Conservation (phyloP, 2,113 vertebrate genomes). For the Daubentonia madagascariensis region DNA sequence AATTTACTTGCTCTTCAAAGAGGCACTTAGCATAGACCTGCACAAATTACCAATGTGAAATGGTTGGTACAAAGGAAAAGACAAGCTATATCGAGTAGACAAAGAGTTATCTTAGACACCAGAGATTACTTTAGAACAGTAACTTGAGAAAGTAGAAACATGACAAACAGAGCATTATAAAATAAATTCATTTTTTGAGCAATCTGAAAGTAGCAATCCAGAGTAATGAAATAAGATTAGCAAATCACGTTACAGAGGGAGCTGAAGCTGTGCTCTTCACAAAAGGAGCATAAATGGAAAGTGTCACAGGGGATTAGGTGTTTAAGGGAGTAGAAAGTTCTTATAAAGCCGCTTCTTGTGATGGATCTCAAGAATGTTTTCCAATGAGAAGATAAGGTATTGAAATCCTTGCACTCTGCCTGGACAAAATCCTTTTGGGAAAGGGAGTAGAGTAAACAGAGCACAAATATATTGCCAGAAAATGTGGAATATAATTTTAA, state of each 20-base stretch:
- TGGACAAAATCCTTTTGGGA: neutral
- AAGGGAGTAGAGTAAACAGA: neutral
- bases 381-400: neutral
- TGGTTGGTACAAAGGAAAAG: slow-evolving; percentile 17
- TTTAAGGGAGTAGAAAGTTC: slow-evolving; percentile 22
- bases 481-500: neutral
- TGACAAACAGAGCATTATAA: neutral
- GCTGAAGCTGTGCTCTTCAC: neutral
- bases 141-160: neutral
- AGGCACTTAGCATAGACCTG: neutral
- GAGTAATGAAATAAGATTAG: slow-evolving; percentile 9
- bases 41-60: slow-evolving; percentile 50
- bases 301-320: neutral
- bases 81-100: neutral
- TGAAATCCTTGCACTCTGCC: neutral
- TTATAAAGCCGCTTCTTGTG: neutral
- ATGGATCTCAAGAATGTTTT: neutral
- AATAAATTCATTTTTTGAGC: slow-evolving; percentile 9
- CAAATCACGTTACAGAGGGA: neutral
- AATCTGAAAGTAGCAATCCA: slow-evolving; percentile 7
- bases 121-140: neutral
- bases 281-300: neutral
- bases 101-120: neutral
- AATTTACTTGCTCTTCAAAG: slow-evolving; percentile 48
- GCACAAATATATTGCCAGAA: neutral